Evolutionary conservation across 2,888 invertebrate genomes (phyloP).

Genomic region (Drosophila ustulata): DNA sequence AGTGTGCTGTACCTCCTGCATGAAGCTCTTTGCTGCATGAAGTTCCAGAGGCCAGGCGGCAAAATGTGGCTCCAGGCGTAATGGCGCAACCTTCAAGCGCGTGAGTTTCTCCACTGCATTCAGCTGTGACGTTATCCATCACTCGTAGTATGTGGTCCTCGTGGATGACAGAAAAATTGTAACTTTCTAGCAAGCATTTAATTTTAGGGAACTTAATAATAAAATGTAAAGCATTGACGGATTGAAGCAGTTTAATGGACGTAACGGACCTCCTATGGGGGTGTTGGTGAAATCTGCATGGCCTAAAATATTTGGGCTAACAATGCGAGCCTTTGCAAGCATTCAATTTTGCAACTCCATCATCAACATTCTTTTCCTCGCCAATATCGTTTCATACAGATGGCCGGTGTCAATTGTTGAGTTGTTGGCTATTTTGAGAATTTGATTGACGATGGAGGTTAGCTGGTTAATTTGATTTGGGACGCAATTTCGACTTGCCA

Average conservation of each 20-base stretch:
- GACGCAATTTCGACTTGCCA: no score
- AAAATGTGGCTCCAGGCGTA: no score
- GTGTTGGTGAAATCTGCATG: slow-evolving; percentile 11
- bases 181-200: background rate
- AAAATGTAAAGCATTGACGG: slow-evolving; percentile 8
- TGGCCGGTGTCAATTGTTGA: background rate
- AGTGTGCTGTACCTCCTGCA: background rate
- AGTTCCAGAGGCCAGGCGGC: background rate
- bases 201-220: slow-evolving; percentile 4
- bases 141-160: background rate
- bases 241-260: slow-evolving; percentile 9
- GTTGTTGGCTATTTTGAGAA: background rate
- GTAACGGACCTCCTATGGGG: background rate
- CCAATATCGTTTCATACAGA: slow-evolving; percentile 22
- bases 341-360: slow-evolving; percentile 36
- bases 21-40: background rate
- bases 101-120: no score
- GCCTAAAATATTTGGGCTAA: slow-evolving; percentile 32
- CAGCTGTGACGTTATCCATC: no score
- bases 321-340: slow-evolving; percentile 29
- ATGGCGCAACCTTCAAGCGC: no score
- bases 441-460: background rate
- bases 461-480: background rate
- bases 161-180: background rate
- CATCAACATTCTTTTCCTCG: slow-evolving; percentile 31